Conservation (phyloP, 2,888 invertebrate genomes). For the Drosophila picticornis region DNA sequence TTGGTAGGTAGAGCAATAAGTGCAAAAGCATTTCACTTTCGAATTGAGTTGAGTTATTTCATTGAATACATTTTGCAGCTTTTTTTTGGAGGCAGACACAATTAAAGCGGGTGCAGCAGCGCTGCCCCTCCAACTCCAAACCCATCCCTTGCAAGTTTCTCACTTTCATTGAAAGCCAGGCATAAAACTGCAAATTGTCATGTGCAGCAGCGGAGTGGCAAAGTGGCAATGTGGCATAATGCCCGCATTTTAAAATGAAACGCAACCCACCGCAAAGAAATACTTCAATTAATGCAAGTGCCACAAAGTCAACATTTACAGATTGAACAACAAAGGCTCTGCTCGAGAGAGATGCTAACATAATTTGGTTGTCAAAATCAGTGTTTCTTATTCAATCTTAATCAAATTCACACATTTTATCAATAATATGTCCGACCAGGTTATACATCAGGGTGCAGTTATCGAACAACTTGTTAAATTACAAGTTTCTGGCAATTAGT, state of each 20-base stretch:
- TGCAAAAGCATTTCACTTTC: slow-evolving; percentile 65
- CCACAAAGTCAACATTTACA: background rate
- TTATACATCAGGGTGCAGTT: background rate
- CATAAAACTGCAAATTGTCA: slow-evolving; percentile 13
- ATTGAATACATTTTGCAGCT: background rate
- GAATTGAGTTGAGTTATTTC: slow-evolving; percentile 23
- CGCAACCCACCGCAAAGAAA: slow-evolving; percentile 14
- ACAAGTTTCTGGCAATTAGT: too few species aligned
- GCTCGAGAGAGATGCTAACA: too few species aligned
- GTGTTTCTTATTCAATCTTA: background rate
- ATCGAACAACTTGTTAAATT: too few species aligned
- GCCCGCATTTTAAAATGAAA: slow-evolving; percentile 10
- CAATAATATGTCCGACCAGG: background rate
- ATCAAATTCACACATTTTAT: background rate
- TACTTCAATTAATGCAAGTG: background rate
- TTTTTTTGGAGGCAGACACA: slow-evolving; percentile 36
- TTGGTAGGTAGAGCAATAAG: slow-evolving; percentile 44
- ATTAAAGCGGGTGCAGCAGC: slow-evolving; percentile 30
- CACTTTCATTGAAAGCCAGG: slow-evolving; percentile 31
- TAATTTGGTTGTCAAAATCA: background rate
- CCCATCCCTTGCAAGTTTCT: slow-evolving; percentile 23
- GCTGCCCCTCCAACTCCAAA: background rate
- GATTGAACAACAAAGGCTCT: background rate
- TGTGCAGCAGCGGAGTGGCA: slow-evolving; percentile 11
- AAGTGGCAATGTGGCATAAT: slow-evolving; percentile 22